Conservation (phyloP, 2,888 invertebrate species). For the Caenorhabditis imperialis region DNA sequence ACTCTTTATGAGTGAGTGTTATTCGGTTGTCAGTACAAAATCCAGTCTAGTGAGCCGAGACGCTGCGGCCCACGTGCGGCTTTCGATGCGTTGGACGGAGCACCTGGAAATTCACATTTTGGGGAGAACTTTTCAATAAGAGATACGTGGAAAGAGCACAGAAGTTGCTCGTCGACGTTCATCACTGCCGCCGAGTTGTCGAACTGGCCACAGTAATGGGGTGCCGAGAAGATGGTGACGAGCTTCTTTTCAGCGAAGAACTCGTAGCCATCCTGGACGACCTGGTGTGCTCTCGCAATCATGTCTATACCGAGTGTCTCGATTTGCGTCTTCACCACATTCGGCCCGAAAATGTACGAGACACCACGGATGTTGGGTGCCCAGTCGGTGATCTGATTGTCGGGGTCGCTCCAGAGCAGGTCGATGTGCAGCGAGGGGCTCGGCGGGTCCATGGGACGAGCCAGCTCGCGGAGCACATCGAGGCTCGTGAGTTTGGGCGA, state of each 20-base stretch:
- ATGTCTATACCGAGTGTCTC: slow-evolving; percentile 66
- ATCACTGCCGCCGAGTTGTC: slow-evolving; percentile 73
- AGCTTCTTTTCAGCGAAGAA: slow-evolving; percentile 79
- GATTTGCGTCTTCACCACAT: slow-evolving; percentile 79
- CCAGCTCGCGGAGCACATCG: slow-evolving; percentile 56
- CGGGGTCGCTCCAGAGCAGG: slow-evolving; percentile 79
- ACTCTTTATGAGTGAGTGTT: too few relatives aligned
- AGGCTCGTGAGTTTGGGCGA: slow-evolving; percentile 61
- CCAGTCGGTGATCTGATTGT: slow-evolving; percentile 55
- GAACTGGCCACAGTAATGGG: slow-evolving; percentile 70
- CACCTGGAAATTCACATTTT: slow-evolving; percentile 12
- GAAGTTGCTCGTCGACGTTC: slow-evolving; percentile 70
- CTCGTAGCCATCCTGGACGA: slow-evolving; percentile 82
- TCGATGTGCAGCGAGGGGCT: slow-evolving; percentile 78
- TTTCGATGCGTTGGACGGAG: slow-evolving; percentile 33
- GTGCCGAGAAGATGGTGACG: slow-evolving; percentile 69
- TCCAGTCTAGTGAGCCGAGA: too few relatives aligned
- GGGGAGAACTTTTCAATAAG: too few relatives aligned
- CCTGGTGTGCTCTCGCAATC: slow-evolving; percentile 77
- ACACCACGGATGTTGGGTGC: slow-evolving; percentile 79
- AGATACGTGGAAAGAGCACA: slow-evolving; percentile 70
- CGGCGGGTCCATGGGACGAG: slow-evolving; percentile 73
- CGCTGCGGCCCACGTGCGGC: neutral
- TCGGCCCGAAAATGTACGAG: slow-evolving; percentile 82
- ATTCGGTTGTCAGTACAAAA: too few relatives aligned